Evolutionary conservation across 2,888 invertebrate genomes (phyloP).

Genomic region (Zaprionus lineosus): DNA sequence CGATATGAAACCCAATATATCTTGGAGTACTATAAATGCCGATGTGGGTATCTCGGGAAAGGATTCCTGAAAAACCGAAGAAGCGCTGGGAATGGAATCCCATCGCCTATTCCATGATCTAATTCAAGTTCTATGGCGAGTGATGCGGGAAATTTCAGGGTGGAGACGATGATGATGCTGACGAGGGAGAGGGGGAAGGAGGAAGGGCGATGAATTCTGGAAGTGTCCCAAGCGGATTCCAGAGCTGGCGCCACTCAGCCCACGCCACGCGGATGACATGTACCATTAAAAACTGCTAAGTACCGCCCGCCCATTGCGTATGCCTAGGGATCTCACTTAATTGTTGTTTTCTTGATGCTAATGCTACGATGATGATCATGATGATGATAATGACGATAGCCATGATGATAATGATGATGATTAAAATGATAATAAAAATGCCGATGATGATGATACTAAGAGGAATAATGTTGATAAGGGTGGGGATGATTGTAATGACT

Average conservation of each 20-base stretch:
- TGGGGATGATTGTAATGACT: no score
- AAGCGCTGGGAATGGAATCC: no score
- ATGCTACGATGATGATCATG: constrained; percentile 1
- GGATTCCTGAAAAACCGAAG: no score
- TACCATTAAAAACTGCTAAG: constrained; percentile 45
- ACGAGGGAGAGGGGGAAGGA: neutral
- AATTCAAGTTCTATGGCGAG: no score
- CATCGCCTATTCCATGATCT: no score
- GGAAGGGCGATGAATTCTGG: constrained; percentile 17
- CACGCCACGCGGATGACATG: constrained; percentile 42
- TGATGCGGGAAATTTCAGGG: constrained; percentile 46
- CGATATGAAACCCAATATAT: no score
- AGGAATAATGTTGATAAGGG: no score
- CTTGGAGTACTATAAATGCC: no score
- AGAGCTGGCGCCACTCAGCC: constrained; percentile 35
- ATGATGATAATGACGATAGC: constrained; percentile 6
- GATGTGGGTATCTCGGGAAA: no score
- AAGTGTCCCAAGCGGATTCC: constrained; percentile 32
- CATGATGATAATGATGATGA: neutral
- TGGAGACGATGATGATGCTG: no score
- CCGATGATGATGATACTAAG: no score
- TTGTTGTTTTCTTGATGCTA: no score
- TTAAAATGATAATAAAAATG: constrained; percentile 3
- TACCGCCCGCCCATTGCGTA: constrained; percentile 31
- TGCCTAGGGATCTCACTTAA: constrained; percentile 42